Conservation (phyloP, 2,113 vertebrate species). For the Ochotona curzoniae region DNA sequence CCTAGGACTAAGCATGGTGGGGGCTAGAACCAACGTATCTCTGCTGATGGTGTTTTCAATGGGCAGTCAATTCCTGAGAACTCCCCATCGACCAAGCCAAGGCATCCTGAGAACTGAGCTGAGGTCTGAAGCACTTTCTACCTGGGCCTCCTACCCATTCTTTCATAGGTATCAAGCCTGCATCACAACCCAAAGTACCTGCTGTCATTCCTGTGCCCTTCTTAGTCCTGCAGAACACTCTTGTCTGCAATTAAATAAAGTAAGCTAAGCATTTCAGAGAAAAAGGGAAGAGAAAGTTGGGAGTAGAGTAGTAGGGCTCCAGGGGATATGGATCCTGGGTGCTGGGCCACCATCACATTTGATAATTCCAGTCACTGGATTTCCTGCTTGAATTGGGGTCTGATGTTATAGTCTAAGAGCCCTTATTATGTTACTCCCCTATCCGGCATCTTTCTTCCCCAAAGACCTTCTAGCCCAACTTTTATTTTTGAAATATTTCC, state of each 20-base stretch:
- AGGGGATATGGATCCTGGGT: not conserved
- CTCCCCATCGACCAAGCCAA: not conserved
- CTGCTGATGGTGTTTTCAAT: not conserved
- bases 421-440: not conserved
- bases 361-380: not conserved
- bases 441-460: not conserved
- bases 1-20: not conserved
- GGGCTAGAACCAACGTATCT: not conserved
- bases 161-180: not conserved
- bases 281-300: not conserved
- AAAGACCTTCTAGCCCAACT: not conserved
- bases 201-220: not conserved
- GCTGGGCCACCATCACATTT: not conserved
- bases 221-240: not conserved
- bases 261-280: not conserved
- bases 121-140: not conserved
- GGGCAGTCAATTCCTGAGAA: not conserved
- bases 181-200: not conserved
- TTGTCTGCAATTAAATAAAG: not conserved
- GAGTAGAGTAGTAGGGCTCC: not conserved
- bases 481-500: conserved; percentile 35
- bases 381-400: not conserved
- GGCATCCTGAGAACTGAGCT: not conserved
- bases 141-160: not conserved
- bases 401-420: not conserved